Percentiles rank a stretch among this genome's conserved stretches.
Conservation (phyloP, 2,797 vertebrate genomes). For the Buceros bicornis region DNA sequence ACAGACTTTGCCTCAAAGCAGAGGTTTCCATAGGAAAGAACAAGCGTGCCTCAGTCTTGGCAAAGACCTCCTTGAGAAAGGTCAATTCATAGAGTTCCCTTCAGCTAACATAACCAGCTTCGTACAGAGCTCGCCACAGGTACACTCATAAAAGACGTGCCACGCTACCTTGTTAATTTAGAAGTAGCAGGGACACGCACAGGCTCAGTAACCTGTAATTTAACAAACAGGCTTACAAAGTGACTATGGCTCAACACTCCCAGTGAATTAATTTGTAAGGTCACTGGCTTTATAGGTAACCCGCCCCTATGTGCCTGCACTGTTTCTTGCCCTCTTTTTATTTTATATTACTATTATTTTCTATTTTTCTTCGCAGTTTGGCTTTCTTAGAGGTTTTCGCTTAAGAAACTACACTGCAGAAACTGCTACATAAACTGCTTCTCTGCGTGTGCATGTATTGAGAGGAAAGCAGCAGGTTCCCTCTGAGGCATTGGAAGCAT, state of each 20-base stretch:
- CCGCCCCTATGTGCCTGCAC: not conserved
- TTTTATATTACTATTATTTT: not conserved
- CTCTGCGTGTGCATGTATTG: fast-evolving
- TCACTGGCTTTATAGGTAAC: not conserved
- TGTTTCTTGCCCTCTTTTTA: not conserved
- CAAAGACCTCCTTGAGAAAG: not conserved
- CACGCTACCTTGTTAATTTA: fast-evolving
- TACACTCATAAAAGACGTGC: not conserved
- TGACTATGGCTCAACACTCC: not conserved
- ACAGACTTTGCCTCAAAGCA: not conserved
- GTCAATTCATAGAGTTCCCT: not conserved
- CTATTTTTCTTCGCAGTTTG: not conserved
- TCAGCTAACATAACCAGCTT: not conserved
- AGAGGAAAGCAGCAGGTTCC: not conserved
- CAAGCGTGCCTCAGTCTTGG: not conserved
- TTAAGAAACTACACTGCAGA: not conserved
- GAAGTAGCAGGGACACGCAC: not conserved
- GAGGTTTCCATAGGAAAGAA: not conserved
- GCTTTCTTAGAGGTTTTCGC: not conserved
- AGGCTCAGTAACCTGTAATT: not conserved
- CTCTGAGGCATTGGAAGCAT: not conserved
- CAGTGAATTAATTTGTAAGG: not conserved
- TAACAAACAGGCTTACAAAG: not conserved
- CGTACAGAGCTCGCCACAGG: not conserved
- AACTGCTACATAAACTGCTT: not conserved